phyloP scores from a whole-genome alignment of 2,888 invertebrate genomes.

The Stenolophus ochropezus region DNA sequence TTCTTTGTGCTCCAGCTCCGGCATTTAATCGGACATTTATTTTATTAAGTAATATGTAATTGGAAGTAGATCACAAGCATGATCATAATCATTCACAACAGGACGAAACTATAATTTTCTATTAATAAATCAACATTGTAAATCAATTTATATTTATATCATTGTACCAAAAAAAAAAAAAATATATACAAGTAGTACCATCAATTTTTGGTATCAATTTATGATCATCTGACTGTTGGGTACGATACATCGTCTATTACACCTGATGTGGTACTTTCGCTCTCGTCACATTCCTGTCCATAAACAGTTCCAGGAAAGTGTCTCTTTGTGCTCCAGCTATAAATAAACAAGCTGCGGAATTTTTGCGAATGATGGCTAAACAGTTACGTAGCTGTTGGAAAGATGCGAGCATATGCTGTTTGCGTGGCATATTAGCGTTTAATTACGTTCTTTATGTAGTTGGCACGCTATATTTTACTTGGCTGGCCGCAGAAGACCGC shows the following conservation, averaged over 20 bases:
- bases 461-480: conserved; percentile 49
- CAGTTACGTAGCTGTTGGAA: conserved; percentile 22
- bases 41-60: too few relatives aligned
- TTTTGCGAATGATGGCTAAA: background rate
- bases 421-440: conserved; percentile 52
- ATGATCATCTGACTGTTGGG: too few relatives aligned
- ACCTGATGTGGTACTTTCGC: background rate
- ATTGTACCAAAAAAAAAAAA: too few relatives aligned
- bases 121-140: too few relatives aligned
- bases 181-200: too few relatives aligned
- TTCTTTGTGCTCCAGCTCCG: background rate
- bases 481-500: conserved; percentile 4
- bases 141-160: too few relatives aligned
- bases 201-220: too few relatives aligned
- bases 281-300: background rate
- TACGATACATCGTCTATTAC: background rate
- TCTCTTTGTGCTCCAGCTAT: background rate
- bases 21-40: too few relatives aligned
- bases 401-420: conserved; percentile 34
- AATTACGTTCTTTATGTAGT: conserved; percentile 54
- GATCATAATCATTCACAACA: too few relatives aligned
- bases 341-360: background rate
- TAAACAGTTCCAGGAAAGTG: background rate
- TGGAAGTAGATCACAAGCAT: too few relatives aligned
- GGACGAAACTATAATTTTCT: too few relatives aligned